phyloP scores from a whole-genome alignment of 2,113 vertebrate species.

The Panthera uncia region DNA sequence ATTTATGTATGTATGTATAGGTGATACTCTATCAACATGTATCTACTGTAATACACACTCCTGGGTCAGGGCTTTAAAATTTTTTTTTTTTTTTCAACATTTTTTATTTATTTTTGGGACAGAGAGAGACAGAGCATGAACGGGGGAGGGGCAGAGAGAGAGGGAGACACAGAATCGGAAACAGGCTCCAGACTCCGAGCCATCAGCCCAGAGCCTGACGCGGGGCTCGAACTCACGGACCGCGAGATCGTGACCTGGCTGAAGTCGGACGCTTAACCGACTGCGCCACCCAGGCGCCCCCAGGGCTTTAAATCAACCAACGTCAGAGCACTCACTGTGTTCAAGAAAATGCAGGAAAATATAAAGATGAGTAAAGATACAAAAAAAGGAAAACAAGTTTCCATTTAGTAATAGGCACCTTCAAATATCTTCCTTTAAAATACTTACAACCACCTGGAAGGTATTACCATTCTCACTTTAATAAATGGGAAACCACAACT shows the following conservation, averaged over 20 bases:
- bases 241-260: too few species aligned
- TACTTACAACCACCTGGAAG: background rate
- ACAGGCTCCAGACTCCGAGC: too few species aligned
- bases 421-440: constrained; percentile 38
- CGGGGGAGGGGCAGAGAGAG: too few species aligned
- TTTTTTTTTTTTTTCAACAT: too few species aligned
- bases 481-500: background rate
- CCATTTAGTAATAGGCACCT: background rate
- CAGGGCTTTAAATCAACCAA: constrained; percentile 3
- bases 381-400: constrained; percentile 7
- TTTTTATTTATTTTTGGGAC: too few species aligned
- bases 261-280: too few species aligned
- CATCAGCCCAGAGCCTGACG: too few species aligned
- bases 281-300: too few species aligned
- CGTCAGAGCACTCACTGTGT: background rate
- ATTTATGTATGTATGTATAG: background rate
- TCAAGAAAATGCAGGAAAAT: background rate
- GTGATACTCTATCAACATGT: background rate
- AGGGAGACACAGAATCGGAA: too few species aligned
- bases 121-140: too few species aligned
- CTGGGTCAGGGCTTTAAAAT: background rate
- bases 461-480: background rate
- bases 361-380: background rate
- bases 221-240: too few species aligned
- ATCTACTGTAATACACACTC: background rate